Base-by-base conservation (phyloP, 1,140 invertebrate species). In the Epicauta chinensis region DNA sequence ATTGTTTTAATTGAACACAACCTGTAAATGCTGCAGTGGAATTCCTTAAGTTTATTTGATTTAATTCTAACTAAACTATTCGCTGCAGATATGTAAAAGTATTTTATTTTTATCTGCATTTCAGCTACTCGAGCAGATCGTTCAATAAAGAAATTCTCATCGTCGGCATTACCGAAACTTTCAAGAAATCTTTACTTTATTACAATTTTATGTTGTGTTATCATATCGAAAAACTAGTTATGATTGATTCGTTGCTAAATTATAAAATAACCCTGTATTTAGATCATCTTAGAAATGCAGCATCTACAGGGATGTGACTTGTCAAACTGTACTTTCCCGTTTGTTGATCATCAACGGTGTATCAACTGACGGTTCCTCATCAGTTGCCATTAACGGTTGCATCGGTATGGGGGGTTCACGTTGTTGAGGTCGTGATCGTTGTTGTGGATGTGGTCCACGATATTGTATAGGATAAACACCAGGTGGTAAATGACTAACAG, bases 301-400 rank as follows among this genome's bases (percentile, higher is more conserved):
- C 42, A 34, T 53, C 67, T 65, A 67, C 49, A 67, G 51, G 51
- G 61, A 54, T 16, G 68, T 67, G 40, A 64, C 66, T 62, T 68
- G 75, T 77, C 75, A 77, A 69, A 77, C 75, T 49, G 75, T 76
- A 60, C 75, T 77, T 57, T 77, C 76, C n/a, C 74, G 66, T 63
- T 77, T 77, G 47, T 69, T 71, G 48, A 75, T 62, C 73, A 77
- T 75, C 43, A 77, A 66, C 11, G 76, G 76, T 50, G 75, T 77
- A 64, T 77, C 72, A 43, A 69, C 71, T 44, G 73, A 72, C 16
- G 68, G 70, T 61, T 76, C 74, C 45, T 77, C 75, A 51, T 77
- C 74, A 6, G 60, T 42, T 32, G 45, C 37, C 17, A 59, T 37
- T 35, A 70, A 35, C 5, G 71, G 71, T 58, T 71, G 75, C 46